These are phyloP conservation scores for Notoglanidium macrostoma DNA, from an alignment of 2,797 vertebrate species.

Conservation along the genomic window DNA sequence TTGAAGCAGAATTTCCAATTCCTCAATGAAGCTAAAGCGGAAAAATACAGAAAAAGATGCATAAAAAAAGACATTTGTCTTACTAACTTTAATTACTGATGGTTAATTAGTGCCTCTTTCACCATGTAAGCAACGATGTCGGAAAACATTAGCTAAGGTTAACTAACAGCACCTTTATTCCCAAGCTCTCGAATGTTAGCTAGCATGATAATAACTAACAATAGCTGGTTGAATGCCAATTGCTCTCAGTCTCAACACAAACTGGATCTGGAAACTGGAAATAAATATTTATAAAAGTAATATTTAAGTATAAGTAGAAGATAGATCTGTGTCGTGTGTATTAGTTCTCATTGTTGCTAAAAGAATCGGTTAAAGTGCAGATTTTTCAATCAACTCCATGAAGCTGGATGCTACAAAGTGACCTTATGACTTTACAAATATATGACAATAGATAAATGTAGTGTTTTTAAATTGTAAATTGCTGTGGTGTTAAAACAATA, in stretches of 20 bases:
- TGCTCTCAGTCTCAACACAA: not conserved
- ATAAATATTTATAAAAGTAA: too few species aligned
- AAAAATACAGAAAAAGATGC: too few species aligned
- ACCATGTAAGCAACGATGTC: not conserved
- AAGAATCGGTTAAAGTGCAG: not conserved
- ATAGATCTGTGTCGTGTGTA: not conserved
- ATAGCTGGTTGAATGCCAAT: not conserved
- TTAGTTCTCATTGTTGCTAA: not conserved
- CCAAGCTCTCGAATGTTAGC: not conserved
- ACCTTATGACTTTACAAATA: not conserved
- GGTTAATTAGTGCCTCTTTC: not conserved
- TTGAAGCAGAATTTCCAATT: not conserved
- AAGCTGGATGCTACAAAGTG: not conserved
- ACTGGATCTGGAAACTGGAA: not conserved
- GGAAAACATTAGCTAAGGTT: not conserved
- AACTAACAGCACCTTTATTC: not conserved
- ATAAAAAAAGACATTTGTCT: conserved; percentile 9
- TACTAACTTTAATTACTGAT: not conserved
- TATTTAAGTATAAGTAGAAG: not conserved
- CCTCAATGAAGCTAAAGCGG: not conserved
- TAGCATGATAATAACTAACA: not conserved
- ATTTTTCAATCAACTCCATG: not conserved
- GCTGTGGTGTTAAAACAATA: not conserved
- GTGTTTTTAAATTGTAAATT: not conserved
- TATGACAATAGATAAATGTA: not conserved